Evolutionary conservation across 2,888 invertebrate genomes (phyloP).

Genomic region (Mesodorylaimus sp.): DNA sequence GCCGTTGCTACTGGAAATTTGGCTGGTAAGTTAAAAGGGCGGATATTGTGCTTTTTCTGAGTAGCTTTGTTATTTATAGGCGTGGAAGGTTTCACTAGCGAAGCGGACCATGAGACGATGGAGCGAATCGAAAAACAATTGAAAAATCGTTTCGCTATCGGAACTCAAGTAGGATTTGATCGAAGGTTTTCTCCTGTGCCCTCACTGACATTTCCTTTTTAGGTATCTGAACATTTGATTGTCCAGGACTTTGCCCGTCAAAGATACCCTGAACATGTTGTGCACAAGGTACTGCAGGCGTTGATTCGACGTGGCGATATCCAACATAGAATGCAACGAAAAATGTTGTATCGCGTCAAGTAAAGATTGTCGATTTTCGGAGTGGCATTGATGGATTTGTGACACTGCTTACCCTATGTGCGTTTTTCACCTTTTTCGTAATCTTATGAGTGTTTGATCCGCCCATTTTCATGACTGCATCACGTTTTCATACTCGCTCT

Average conservation of each 20-base stretch:
- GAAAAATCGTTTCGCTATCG: constrained; percentile 76
- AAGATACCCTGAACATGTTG: constrained; percentile 65
- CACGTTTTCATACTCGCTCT: too few species aligned
- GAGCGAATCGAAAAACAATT: constrained; percentile 77
- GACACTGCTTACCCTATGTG: too few species aligned
- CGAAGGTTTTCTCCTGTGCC: constrained; percentile 6
- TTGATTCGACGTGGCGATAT: constrained; percentile 89
- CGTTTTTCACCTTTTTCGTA: too few species aligned
- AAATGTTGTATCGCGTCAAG: constrained; percentile 80
- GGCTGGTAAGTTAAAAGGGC: too few species aligned
- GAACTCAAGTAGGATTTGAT: constrained; percentile 54
- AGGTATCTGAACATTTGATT: constrained; percentile 64
- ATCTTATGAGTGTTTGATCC: too few species aligned
- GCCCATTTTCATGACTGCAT: too few species aligned
- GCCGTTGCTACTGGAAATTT: constrained; percentile 69
- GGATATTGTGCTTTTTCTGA: too few species aligned
- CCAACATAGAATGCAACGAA: constrained; percentile 84
- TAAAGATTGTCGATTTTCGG: constrained; percentile 33
- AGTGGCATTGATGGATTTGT: too few species aligned
- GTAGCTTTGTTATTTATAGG: constrained; percentile 39
- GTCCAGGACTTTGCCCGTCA: constrained; percentile 55
- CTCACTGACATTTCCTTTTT: constrained; percentile 22
- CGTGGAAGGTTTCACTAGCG: constrained; percentile 90
- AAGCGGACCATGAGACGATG: constrained; percentile 77
- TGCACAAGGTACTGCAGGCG: constrained; percentile 65